Evolutionary conservation across 1,140 invertebrate species (phyloP).

Genomic region (Zophobas atratus): DNA sequence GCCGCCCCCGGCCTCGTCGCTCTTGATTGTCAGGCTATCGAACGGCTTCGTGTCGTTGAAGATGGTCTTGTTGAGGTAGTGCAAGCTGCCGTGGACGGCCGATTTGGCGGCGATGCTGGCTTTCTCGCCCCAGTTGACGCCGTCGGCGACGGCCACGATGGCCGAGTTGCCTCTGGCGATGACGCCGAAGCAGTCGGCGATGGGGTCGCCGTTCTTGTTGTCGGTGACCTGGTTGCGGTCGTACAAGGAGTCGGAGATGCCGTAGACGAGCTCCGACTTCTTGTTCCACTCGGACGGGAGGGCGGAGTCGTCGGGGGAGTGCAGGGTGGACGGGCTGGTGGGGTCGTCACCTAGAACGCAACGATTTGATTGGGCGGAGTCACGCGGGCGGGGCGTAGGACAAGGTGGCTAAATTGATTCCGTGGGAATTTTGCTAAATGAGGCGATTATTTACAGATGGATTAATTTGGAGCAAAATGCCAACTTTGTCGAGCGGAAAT

Average conservation of each 20-base stretch:
- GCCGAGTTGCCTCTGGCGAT: slow-evolving; percentile 85
- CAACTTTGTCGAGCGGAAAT: no score
- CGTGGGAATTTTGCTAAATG: no score
- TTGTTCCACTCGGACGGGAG: slow-evolving; percentile 76
- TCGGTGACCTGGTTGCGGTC: slow-evolving; percentile 85
- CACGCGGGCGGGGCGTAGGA: background rate
- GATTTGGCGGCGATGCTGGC: slow-evolving; percentile 90
- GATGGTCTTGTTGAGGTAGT: slow-evolving; percentile 86
- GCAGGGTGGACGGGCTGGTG: background rate
- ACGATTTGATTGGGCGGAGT: background rate
- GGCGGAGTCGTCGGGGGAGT: slow-evolving; percentile 52
- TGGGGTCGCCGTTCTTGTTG: slow-evolving; percentile 86
- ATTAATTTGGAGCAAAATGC: no score
- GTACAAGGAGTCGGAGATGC: slow-evolving; percentile 82
- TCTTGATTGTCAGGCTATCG: slow-evolving; percentile 61
- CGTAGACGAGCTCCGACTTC: slow-evolving; percentile 78
- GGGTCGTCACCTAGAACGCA: slow-evolving; percentile 17
- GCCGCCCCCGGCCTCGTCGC: slow-evolving; percentile 46
- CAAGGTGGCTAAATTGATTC: background rate
- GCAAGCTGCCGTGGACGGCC: slow-evolving; percentile 89
- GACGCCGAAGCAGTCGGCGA: slow-evolving; percentile 92
- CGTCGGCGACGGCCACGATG: slow-evolving; percentile 90
- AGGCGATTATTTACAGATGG: no score
- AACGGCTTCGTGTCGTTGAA: slow-evolving; percentile 71
- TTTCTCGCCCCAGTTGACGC: slow-evolving; percentile 95